Evolutionary conservation across 2,888 invertebrate genomes (phyloP), one percentile per base, ranked within the genome.

Genomic region (Lasioglossum figueresi): DNA sequence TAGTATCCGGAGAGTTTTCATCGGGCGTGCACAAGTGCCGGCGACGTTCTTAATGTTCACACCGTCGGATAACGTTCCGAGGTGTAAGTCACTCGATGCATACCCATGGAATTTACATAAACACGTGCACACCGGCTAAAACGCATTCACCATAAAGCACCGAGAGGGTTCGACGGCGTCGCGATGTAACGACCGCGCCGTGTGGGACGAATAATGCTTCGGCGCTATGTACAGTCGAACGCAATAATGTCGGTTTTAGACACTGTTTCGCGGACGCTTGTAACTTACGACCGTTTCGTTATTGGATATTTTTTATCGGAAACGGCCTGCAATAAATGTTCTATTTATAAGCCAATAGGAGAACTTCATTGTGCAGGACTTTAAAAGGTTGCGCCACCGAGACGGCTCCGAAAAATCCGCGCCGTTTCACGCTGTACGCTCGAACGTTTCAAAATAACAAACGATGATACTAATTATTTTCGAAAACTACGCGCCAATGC

Each of bases 181-280:
- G 71, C 68, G 45, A 56, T 76, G 63, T 83, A 87, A 87, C 82
- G 83, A 45, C 71, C 23, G 19, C 56, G 78, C 45, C 31, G 83
- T 78, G 88, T 88, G 79, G 88, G 89, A 85, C 85, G 88, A 89
- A 89, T 86, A 88, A 88, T 88, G 82, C 81, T 52, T 63, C 78
- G 68, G 19, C 27, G 27, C 52, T 70, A 76, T 63, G 84, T 86
- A 86, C 80, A 84, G 70, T 66, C 52, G 34, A 52, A 48, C 27
- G 73, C 84, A 80, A 74, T 66, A 83, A 76, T 37, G 76, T 43
- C 31, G 72, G 48, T 76, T 77, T 84, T 74, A 70, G 73, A 77
- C 70, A 52, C 16, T 16, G 63, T 66, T 79, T 71, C 43, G 34
- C 27, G 19, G 27, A n/a, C 56, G 27, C 37, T 73, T 66, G 66